phyloP scores from a whole-genome alignment of 2,113 vertebrate species.

The Saguinus midas region DNA sequence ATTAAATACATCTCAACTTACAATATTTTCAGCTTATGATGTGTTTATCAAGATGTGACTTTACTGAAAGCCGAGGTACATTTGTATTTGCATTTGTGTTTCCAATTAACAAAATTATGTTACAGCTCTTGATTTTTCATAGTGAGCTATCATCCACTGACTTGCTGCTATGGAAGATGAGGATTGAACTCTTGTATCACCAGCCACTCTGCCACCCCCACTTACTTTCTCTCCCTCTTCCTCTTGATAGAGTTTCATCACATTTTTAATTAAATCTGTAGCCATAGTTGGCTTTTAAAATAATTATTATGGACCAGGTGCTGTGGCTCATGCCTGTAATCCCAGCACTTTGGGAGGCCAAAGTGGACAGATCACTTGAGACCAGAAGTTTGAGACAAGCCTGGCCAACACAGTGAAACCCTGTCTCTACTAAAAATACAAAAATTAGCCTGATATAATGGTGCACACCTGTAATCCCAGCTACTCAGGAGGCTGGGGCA shows the following conservation, averaged over 20 bases:
- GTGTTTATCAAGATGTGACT: background rate
- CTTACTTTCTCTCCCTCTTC: background rate
- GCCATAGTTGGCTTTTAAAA: background rate
- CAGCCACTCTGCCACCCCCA: no score
- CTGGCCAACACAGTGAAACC: no score
- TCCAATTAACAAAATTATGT: background rate
- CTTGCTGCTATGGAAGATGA: background rate
- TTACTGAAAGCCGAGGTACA: background rate
- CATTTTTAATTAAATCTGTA: constrained; percentile 3
- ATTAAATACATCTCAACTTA: background rate
- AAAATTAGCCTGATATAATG: no score
- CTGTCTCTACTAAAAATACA: no score
- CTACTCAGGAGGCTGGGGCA: no score
- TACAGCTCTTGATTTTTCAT: background rate
- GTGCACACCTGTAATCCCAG: no score
- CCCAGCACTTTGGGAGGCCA: no score
- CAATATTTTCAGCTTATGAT: background rate
- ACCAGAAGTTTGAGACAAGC: no score
- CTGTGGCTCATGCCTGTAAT: no score
- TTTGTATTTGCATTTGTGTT: background rate
- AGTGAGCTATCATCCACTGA: background rate
- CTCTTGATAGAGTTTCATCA: background rate
- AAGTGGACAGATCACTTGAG: no score
- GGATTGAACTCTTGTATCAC: background rate
- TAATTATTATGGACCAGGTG: background rate